Evolutionary conservation across 1,140 invertebrate genomes (phyloP), one percentile per base, ranked within the genome.

Genomic region (Ooceraea biroi): DNA sequence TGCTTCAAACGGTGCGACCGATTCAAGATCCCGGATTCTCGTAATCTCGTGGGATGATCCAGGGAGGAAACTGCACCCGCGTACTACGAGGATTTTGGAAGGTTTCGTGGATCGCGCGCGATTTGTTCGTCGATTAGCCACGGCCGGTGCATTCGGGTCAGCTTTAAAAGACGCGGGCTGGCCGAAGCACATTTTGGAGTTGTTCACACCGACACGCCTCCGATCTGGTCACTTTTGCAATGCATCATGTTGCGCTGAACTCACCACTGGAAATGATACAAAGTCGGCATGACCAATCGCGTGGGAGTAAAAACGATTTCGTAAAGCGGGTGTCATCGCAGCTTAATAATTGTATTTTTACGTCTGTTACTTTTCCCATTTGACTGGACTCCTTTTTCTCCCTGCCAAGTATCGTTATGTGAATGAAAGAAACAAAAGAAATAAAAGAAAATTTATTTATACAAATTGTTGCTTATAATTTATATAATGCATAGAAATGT

Each of bases 1-100:
- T 74, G 58, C 78, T 71, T 80, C 68, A 74, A 82, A 72, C 78
- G 78, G 61, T 61, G 78, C 78, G 78, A 50, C 71, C 61, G 55
- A 74, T 63, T 69, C 55, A 12, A 57, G 19, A 74, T 74, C 17
- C 57, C 36, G 71, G 55, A 74, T 82, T 2, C 44, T 60, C 12
- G 2, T 72, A 58, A 82, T 82, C 77, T 72, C 17, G 44, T 71
- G 19, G 78, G 84, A 72, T 83, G 57, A 63, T 88, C 72, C 60
- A 52, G n/a, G 41, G 30, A 30, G 25, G 11, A 65, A 36, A 61
- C 19, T 44, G 78, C 78, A 74, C 69, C 74, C 63, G 76, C 65
- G 73, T 82, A 72, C 58, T 60, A 14, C 78, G 57, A 60, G 44
- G 69, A 57, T 69, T 30, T 44, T n/a, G 44, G n/a, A 25, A 19